A percentile compares a stretch with the other conserved stretches of the same genome.
Conservation (phyloP, 2,113 vertebrate species). For the Dicaeum eximium region DNA sequence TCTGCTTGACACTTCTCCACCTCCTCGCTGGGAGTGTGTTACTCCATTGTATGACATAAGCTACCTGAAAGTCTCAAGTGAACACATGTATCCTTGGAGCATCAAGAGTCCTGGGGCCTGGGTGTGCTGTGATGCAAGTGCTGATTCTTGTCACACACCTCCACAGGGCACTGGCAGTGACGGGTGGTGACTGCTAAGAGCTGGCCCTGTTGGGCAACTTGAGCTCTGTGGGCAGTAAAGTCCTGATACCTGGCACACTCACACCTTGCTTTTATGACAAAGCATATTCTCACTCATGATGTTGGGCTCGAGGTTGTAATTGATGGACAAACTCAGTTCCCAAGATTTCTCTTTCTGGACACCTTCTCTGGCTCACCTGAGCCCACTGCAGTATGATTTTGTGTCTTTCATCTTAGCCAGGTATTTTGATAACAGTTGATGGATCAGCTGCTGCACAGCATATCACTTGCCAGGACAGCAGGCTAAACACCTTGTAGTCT, state of each 20-base stretch:
- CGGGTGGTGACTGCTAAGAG: not conserved
- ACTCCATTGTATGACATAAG: not conserved
- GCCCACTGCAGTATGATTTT: not conserved
- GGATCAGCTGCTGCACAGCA: not conserved
- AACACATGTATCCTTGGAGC: not conserved
- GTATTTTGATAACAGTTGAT: not conserved
- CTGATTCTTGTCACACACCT: not conserved
- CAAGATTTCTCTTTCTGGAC: not conserved
- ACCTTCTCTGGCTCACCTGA: not conserved
- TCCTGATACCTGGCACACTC: not conserved
- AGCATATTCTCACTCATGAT: accelerated
- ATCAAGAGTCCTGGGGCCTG: not conserved
- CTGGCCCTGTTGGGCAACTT: not conserved
- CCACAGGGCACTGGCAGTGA: not conserved
- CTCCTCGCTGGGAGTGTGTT: not conserved
- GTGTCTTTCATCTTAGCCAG: not conserved
- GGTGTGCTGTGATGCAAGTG: not conserved
- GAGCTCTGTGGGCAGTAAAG: not conserved
- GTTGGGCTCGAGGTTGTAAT: accelerated
- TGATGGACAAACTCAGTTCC: not conserved
- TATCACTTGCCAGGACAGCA: not conserved
- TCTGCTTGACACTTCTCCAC: not conserved
- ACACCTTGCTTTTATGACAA: not conserved
- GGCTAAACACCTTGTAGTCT: not conserved
- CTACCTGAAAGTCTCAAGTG: not conserved